Base-by-base conservation (phyloP, 2,113 vertebrate genomes). In the Grantiella picta region DNA sequence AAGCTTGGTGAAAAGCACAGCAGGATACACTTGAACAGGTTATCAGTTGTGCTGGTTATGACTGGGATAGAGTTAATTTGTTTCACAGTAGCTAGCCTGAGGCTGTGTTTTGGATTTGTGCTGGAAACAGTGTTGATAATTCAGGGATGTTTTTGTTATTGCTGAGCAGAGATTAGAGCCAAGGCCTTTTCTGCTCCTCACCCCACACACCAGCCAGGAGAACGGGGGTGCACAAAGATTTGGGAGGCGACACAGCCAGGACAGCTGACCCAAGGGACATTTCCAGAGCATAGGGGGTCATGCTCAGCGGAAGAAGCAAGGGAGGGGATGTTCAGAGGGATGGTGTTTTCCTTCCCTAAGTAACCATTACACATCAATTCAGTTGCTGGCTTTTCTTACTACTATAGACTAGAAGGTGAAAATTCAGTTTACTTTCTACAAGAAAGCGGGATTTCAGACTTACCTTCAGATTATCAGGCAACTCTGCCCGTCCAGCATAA, bases 381-480 rank as follows among this genome's bases (percentile, higher is more conserved):
- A 0, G 65, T 12, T 56, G 22, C 38, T 75, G 35, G 25, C 17
- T 82, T 52, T 44, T 47, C 64, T 69, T 71, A 71, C n/a, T 53
- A 40, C 4, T 40, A 7, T 12, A 86, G 29, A 65, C 18, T 19
- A 38, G 3, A 86, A 96, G 20, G 18, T 13, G 9, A 31, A 89
- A 65, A 76, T 61, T 85, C 61, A 65, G 12, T 44, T 82, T 47
- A 31, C 68, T 70, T 63, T 22, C 47, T 56, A 64, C 13, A 57
- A 35, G 25, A 83, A 84, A 36, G 15, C 13, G 60, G 59, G 56
- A 59, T 47, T 66, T 28, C 38, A 81, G 69, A 76, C 68, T 97
- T 97, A 99, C 99, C 98, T 99, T 99, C 52, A 99, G 97, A 86
- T 99, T 99, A 97, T 99, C 99, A 9, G 99, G 99, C 31, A 99